Evolutionary conservation across 2,888 invertebrate species (phyloP), one percentile per base, ranked within the genome.

Genomic region (Drosophila seclusa): DNA sequence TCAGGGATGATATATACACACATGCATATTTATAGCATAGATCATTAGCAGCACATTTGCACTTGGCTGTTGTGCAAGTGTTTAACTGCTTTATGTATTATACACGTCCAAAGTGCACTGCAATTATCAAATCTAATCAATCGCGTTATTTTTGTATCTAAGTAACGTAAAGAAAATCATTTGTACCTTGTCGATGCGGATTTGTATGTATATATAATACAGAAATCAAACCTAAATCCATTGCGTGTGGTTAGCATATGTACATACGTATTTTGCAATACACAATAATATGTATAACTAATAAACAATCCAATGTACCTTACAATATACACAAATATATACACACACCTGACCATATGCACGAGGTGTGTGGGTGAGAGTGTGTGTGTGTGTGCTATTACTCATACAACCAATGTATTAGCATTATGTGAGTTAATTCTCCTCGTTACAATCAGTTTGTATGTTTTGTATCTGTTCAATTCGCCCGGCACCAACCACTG

Each of bases 301-400:
- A 70, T 73, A 71, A 86, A 86, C 89, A 89, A 83, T 89, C 89
- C 81, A 87, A 85, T 86, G 86, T 89, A 86, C 90, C 85, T 86
- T 76, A 79, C 68, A 73, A 78, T 42, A 69, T 66, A 68, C 62
- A 78, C 29, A 78, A 32, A 53, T 40, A 45, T 53, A 72, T 52
- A 50, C 48, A 66, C 32, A 70, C 36, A 63, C 40, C 67, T 24
- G 54, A 40, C 36, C n/a, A 75, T 16, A 49, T 32, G 13, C 2
- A 42, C 24, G 48, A 24, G 45, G 45, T 45, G 45, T 24, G 45
- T 24, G 45, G 16, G 21, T 24, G 45, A 24, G 42, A 21, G 45
- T 45, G 42, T 45, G 38, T 36, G 27, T 29, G 29, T 29, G 31
- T 31, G 53, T 34, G 61, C 52, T 52, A 38, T 36, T 48, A 60